Evolutionary conservation across 2,888 invertebrate species (phyloP).

Genomic region (Polia nebulosa): DNA sequence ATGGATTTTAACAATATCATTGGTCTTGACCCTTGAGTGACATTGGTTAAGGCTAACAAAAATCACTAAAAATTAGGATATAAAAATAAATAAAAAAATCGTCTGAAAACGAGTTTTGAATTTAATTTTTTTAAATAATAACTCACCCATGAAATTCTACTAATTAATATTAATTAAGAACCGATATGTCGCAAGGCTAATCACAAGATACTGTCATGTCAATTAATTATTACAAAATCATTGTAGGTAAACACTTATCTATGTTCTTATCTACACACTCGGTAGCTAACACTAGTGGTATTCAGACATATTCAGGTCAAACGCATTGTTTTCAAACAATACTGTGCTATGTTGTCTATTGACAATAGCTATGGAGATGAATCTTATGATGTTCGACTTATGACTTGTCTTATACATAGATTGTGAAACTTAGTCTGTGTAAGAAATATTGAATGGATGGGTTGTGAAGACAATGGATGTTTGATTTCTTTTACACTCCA

Average conservation of each 20-base stretch:
- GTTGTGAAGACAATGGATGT: not conserved
- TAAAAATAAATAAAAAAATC: too few relatives aligned
- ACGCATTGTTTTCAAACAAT: constrained; percentile 50
- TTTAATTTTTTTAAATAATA: too few relatives aligned
- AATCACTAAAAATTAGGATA: too few relatives aligned
- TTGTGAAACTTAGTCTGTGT: not conserved
- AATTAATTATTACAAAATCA: constrained; percentile 37
- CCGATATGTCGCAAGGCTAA: too few relatives aligned
- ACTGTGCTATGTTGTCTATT: constrained; percentile 35
- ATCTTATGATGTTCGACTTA: not conserved
- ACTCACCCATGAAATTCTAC: too few relatives aligned
- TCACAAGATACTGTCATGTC: too few relatives aligned
- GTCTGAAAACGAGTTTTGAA: too few relatives aligned
- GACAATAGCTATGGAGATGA: constrained; percentile 28
- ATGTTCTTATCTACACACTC: constrained; percentile 1
- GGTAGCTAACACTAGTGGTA: constrained; percentile 2
- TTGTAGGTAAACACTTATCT: constrained; percentile 1
- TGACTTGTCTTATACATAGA: not conserved
- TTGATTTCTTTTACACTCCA: too few relatives aligned
- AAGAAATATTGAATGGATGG: not conserved
- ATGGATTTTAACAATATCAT: too few relatives aligned
- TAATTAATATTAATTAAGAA: too few relatives aligned
- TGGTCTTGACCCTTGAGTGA: too few relatives aligned
- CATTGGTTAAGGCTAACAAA: too few relatives aligned
- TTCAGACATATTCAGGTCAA: constrained; percentile 44